Conservation (phyloP, 2,113 vertebrate genomes). For the Ctenodactylus gundi region DNA sequence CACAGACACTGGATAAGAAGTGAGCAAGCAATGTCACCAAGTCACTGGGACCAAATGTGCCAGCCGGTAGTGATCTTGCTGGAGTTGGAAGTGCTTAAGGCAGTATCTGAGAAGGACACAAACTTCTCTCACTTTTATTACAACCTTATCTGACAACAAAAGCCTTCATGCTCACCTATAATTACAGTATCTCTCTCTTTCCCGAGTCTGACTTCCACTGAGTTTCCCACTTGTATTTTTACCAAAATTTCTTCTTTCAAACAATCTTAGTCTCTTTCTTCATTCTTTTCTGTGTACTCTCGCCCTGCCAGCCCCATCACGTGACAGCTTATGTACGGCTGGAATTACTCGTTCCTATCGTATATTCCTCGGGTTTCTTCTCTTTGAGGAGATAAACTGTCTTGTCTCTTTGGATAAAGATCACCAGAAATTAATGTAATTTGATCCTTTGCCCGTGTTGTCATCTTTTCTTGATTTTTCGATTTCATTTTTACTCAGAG, state of each 20-base stretch:
- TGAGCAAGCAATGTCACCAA: neutral
- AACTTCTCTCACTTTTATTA: neutral
- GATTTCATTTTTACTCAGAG: slow-evolving; percentile 3
- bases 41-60: neutral
- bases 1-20: neutral
- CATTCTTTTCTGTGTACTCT: neutral
- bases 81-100: neutral
- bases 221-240: neutral
- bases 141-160: neutral
- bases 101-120: neutral
- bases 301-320: rapidly evolving
- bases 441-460: neutral
- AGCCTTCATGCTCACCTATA: neutral
- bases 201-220: neutral
- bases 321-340: rapidly evolving
- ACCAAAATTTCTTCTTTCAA: neutral
- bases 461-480: slow-evolving; percentile 53
- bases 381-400: neutral
- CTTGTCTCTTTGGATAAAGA: slow-evolving; percentile 19
- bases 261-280: neutral
- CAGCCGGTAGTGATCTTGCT: neutral
- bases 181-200: neutral
- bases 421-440: slow-evolving; percentile 21
- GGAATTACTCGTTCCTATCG: neutral
- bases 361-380: neutral